Conservation (phyloP, 2,797 vertebrate genomes). For the Tokudaia tokunoshimensis region DNA sequence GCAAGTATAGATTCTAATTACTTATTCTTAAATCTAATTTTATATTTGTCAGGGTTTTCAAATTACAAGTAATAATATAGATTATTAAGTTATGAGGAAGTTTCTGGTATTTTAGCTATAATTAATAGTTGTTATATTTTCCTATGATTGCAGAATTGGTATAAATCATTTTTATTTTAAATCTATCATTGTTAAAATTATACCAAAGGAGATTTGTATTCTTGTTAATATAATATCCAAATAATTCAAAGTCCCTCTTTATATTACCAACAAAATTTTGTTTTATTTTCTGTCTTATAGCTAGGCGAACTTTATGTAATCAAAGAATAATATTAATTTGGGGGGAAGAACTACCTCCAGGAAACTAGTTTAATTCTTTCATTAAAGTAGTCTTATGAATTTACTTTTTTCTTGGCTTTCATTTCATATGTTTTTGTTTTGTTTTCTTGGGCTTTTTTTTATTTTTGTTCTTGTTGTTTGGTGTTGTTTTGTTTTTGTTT, state of each 20-base stretch:
- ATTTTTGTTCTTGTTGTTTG: background rate
- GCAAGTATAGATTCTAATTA: background rate
- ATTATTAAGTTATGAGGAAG: conserved; percentile 17
- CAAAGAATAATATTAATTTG: conserved; percentile 12
- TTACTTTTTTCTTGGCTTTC: background rate
- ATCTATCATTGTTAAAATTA: background rate
- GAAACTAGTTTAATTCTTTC: background rate
- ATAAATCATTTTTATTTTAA: conserved; percentile 28
- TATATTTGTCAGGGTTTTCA: conserved; percentile 5
- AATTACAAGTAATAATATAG: background rate
- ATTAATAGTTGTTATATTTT: background rate
- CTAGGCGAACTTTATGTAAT: background rate
- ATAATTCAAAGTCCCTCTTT: conserved; percentile 10
- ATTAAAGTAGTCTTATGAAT: background rate
- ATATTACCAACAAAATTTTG: background rate
- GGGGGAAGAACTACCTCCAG: background rate
- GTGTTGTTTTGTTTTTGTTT: background rate
- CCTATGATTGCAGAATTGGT: background rate
- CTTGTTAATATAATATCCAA: conserved; percentile 15
- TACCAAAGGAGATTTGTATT: background rate
- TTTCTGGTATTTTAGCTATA: background rate
- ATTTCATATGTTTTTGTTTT: background rate
- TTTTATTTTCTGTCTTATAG: background rate
- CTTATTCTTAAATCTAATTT: background rate
- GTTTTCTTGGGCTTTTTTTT: background rate